Percentiles rank a stretch among this genome's conserved stretches.
Conservation (phyloP, 2,113 vertebrate species). For the Solea solea region DNA sequence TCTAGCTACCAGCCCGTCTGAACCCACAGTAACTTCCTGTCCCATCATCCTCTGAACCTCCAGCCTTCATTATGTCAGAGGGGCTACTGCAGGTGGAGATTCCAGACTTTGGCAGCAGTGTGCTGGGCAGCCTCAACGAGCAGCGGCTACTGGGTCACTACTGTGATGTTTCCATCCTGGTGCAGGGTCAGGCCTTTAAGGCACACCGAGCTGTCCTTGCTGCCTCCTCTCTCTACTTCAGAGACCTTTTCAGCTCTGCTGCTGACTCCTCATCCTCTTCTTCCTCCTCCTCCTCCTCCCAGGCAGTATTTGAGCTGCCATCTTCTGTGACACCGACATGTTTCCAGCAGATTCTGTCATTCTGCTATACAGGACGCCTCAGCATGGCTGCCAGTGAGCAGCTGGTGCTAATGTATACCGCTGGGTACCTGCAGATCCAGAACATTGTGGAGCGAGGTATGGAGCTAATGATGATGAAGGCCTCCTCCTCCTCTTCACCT, state of each 20-base stretch:
- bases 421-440: conserved; percentile 98
- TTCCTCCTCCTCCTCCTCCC: conserved; percentile 69
- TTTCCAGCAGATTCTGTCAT: conserved; percentile 97
- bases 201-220: conserved; percentile 94
- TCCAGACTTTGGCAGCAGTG: conserved; percentile 95
- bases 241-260: conserved; percentile 91
- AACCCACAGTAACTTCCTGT: background rate
- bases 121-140: conserved; percentile 94
- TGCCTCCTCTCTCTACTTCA: conserved; percentile 95
- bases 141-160: conserved; percentile 95
- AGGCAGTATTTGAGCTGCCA: conserved; percentile 92
- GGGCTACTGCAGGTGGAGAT: conserved; percentile 89
- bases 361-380: conserved; percentile 97
- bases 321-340: conserved; percentile 91
- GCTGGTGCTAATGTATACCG: conserved; percentile 98
- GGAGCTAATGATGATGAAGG: conserved; percentile 97
- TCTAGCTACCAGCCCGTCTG: background rate
- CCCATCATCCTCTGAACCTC: background rate
- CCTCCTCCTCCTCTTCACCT: conserved; percentile 85
- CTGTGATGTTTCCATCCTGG: conserved; percentile 97
- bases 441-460: conserved; percentile 97
- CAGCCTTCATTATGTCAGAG: conserved; percentile 57
- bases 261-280: conserved; percentile 65
- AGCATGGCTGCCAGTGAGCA: conserved; percentile 96
- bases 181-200: conserved; percentile 96